Base-by-base conservation (phyloP, 1,140 invertebrate species). In the Agrypnia vestita region DNA sequence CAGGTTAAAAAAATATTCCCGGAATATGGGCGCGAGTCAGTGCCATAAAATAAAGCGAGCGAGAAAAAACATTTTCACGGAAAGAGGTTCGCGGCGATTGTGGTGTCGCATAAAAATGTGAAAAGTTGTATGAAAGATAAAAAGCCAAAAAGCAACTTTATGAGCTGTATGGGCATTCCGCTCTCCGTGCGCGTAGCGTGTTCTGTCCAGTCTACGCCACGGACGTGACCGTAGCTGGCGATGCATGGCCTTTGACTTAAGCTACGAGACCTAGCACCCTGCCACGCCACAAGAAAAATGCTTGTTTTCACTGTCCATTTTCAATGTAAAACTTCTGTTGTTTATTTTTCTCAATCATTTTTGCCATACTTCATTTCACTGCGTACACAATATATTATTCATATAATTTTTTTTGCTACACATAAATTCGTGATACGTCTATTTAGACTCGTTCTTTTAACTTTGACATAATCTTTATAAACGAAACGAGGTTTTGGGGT, bases 91-190 rank as follows among this genome's bases (percentile, higher is more conserved):
- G 25, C 61, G 8, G 61, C 35, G 35, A 10, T 35, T 25, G 17
- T n/a, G n/a, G 35, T 19, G 11, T 64, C 61, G 53, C 51, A 75
- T 73, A 55, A 73, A 35, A 73, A 59, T 35, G 43, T 75, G 72
- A 80, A 80, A 67, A 75, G 46, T 75, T 75, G 72, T 75, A 55
- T 43, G 53, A 55, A 56, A 75, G 62, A 62, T 67, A 80, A 75
- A 80, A 79, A 49, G 49, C 35, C 35, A 51, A 79, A 56, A 78
- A 78, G 71, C 61, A 61, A 55, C 62, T 80, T 80, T 80, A 80
- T 80, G 61, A 62, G 56, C 59, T 10, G 72, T 35, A 21, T 72
- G 59, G 73, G 72, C 46, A 74, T 64, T 75, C 62, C 9, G 59
- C 49, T 46, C 25, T 35, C 47, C 0, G 21, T 10, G 21, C 10